These are phyloP conservation scores for Apogon hyalosoma DNA, from an alignment of 2,797 vertebrate species.

Conservation along the genomic window DNA sequence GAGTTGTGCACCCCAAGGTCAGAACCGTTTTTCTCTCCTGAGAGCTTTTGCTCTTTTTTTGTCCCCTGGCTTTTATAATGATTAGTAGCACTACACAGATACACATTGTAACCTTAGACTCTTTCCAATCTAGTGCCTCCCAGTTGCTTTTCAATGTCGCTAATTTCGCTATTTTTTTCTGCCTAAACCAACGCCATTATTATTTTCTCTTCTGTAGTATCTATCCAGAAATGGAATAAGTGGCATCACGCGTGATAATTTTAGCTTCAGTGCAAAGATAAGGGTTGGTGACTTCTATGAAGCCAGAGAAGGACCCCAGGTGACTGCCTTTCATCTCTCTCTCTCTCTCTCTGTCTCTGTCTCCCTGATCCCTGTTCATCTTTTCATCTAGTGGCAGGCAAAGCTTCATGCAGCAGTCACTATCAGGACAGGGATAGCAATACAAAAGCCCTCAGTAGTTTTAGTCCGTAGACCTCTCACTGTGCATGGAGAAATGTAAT, in stretches of 20 bases:
- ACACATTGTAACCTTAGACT: constrained; percentile 65
- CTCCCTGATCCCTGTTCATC: constrained; percentile 78
- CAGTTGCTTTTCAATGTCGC: constrained; percentile 81
- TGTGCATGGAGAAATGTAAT: constrained; percentile 80
- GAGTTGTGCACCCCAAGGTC: constrained; percentile 83
- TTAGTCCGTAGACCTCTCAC: constrained; percentile 73
- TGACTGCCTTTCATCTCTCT: constrained; percentile 92
- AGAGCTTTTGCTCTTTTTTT: constrained; percentile 76
- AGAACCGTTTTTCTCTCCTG: constrained; percentile 75
- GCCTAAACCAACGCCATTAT: constrained; percentile 85
- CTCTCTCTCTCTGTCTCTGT: constrained; percentile 56
- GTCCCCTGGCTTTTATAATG: constrained; percentile 77
- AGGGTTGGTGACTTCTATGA: constrained; percentile 99
- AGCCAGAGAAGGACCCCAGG: constrained; percentile 99
- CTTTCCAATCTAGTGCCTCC: constrained; percentile 71
- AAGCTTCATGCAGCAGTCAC: constrained; percentile 76
- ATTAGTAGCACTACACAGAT: constrained; percentile 75
- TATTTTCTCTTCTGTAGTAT: constrained; percentile 98
- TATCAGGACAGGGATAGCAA: constrained; percentile 72
- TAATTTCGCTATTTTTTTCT: constrained; percentile 72
- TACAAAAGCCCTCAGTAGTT: constrained; percentile 71
- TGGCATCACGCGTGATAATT: constrained; percentile 99
- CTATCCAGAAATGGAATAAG: constrained; percentile 99
- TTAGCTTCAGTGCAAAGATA: constrained; percentile 99
- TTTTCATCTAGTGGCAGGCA: constrained; percentile 78